Base-by-base conservation (phyloP, 2,113 vertebrate species). In the Ageneiosus marmoratus region DNA sequence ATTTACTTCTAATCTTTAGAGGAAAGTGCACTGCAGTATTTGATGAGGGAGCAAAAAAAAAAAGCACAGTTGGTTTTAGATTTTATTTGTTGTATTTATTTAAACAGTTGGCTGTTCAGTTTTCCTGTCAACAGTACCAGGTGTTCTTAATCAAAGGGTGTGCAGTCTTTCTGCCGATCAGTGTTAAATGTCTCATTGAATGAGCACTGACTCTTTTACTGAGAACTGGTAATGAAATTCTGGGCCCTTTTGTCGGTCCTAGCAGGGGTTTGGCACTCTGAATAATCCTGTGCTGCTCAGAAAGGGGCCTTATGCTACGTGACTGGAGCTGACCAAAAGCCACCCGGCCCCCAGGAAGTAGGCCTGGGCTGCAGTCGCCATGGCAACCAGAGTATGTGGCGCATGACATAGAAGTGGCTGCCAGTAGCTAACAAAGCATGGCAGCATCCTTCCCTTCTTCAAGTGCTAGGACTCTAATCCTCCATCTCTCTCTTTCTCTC, bases 321-420 rank as follows among this genome's bases (percentile, higher is more conserved):
- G 82, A 83, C 74, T 80, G 53, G 56, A 86, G 86, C 88, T 86
- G 86, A 90, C 80, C 90, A 89, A 85, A 91, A 92, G 90, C 84
- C 88, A 92, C 88, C 86, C 89, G 90, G 90, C 89, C 83, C 85
- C 50, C 73, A 76, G 73, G 88, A 89, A 89, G 89, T 90, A 90
- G 87, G 80, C 76, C 85, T 89, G 74, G 91, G 87, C 51, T 67
- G 12, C 34, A 82, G 92, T 93, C 93, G 89, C 91, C 75, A 89
- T 92, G 89, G 92, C 81, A 91, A 93, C 93, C 87, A 70, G 87
- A 86, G 90, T 89, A 94, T 92, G 91, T 93, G 87, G 89, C 88
- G 91, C 91, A 92, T 91, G 89, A 89, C 91, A 91, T 87, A 87
- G 81, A 53, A 58, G 84, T 44, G 89, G 44, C 85, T 78, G 85